Base-by-base conservation (phyloP, 1,140 invertebrate genomes). In the Anagrus nilaparvatae region DNA sequence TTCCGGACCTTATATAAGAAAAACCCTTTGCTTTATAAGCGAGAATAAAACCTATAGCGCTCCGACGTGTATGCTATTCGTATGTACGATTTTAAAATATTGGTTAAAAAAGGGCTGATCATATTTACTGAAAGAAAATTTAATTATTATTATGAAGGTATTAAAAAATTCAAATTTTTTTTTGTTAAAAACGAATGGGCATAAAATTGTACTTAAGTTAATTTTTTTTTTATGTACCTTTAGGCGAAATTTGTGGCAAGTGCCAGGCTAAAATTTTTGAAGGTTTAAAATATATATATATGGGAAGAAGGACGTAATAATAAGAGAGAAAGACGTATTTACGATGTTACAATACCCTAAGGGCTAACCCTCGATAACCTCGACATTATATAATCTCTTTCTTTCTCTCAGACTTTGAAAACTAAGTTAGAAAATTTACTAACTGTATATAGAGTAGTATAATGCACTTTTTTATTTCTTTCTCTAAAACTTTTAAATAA, bases 291-390 rank as follows among this genome's bases (percentile, higher is more conserved):
- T 41, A 40, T 42, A 42, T 45, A 50, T 43, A 32, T 34, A 34
- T 31, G n/a, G 44, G 44, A 40, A 47, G 7, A 14, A 18, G 24
- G 16, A 25, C 16, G 27, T 52, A 54, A 44, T 54, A 50, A 56
- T 55, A 53, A 40, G 28, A 38, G 36, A 38, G 40, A 49, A 56
- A 18, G 50, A 51, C 55, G 56, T 66, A 66, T 68, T 68, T 67
- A 68, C 64, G 63, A 66, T 55, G 61, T 65, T 68, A 66, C 65
- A 67, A 67, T 67, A 56, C 65, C 64, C 65, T 51, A 54, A 47
- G 64, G 64, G 61, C 62, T 67, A 25, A 25, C 24, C 12, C 24
- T 25, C 12, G 6, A 12, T 12, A 6, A 1, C 24, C 12, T 25
- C 24, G 24, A 12, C 24, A 8, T 6, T 6, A 25, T 6, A 6